Base-by-base conservation (phyloP, 1,140 invertebrate species). In the Calycopis cecrops region DNA sequence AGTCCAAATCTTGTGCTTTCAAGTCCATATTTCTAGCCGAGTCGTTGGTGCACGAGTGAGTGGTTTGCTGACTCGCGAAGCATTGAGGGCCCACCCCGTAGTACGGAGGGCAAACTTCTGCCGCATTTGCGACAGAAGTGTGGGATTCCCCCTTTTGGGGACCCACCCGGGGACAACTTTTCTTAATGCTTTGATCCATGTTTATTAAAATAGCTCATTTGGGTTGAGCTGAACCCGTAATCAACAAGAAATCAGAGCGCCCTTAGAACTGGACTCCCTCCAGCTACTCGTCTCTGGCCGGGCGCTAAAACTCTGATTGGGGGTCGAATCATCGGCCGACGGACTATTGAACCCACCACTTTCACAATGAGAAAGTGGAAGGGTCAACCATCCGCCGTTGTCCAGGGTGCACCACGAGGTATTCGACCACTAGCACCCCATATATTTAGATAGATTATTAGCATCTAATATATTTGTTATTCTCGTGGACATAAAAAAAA, bases 31-130 rank as follows among this genome's bases (percentile, higher is more conserved):
- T 48, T 16, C 9, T 18, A 16, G 12, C n/a, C 4, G 21, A 11
- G 44, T 48, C 16, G 44, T 9, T 21, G 9, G 9, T 44, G 14
- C 40, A 18, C 8, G 40, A 28, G 9, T 28, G 44, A 48, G 17
- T 16, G 16, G 44, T 10, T 9, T 16, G 47, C 47, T 18, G 17
- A n/a, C 18, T 17, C 16, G 9, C 47, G 4, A 28, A 48, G 16
- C 16, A 48, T n/a, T 21, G 17, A 18, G 17, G 17, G 47, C 47
- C 18, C 47, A 28, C 47, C 47, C 47, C 47, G 16, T 48, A 48
- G 17, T 48, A 48, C 44, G 38, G 6, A 1, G 38, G 38, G 38
- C 38, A 40, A 11, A 42, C 12, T 16, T 16, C 40, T 12, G 12
- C 12, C 8, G 14, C 16, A 16, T 8, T 12, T 16, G 40, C 40